A percentile compares a stretch with the other conserved stretches of the same genome.
These are phyloP conservation scores for Equus quagga DNA, from an alignment of 2,113 vertebrate species.

Conservation along the genomic window DNA sequence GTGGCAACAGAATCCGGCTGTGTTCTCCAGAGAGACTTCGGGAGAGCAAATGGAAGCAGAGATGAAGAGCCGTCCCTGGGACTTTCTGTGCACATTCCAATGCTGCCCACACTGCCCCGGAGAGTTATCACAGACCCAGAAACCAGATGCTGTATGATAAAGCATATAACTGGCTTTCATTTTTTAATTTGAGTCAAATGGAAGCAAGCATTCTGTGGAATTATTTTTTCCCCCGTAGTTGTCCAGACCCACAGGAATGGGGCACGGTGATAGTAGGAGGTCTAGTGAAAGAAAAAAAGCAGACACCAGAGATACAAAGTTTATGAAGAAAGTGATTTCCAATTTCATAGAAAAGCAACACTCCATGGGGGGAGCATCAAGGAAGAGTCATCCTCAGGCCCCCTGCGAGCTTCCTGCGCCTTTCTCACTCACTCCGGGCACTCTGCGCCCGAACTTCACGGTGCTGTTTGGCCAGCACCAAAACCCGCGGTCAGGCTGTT, in stretches of 20 bases:
- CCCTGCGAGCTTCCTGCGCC: background rate
- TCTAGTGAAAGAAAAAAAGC: conserved; percentile 3
- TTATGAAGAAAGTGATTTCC: background rate
- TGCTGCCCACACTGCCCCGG: conserved; percentile 56
- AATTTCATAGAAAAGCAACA: background rate
- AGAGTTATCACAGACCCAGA: conserved; percentile 58
- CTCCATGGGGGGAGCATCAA: background rate
- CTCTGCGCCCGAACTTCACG: background rate
- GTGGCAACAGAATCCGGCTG: conserved; percentile 55
- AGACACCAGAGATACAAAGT: conserved; percentile 28
- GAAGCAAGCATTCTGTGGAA: conserved; percentile 2
- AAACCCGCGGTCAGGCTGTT: background rate
- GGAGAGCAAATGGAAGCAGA: conserved; percentile 70
- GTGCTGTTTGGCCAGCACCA: background rate
- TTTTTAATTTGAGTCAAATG: conserved; percentile 32
- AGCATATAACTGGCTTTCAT: background rate
- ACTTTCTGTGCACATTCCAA: conserved; percentile 49
- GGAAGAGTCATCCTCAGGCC: background rate
- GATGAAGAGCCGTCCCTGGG: conserved; percentile 53
- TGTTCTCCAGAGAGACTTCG: conserved; percentile 70
- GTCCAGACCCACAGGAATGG: background rate
- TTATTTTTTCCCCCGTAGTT: background rate
- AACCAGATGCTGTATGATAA: conserved; percentile 5
- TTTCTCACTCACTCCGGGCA: background rate
- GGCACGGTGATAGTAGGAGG: background rate